Evolutionary conservation across 2,888 invertebrate species (phyloP).

Genomic region (Drosophila borborema): DNA sequence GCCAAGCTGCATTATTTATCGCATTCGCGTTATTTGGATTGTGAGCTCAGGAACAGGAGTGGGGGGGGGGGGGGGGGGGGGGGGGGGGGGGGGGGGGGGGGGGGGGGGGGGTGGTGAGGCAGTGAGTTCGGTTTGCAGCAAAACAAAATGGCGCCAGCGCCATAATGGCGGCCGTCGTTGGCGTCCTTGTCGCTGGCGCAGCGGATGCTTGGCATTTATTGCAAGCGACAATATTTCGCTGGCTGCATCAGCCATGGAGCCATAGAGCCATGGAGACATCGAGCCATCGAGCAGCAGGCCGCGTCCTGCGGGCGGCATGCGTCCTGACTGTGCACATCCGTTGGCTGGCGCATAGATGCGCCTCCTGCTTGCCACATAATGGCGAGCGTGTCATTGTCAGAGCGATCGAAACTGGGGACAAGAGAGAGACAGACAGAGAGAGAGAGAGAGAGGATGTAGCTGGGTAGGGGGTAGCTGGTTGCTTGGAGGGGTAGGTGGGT

Average conservation of each 20-base stretch:
- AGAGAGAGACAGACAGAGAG: too few relatives aligned
- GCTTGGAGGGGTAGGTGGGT: too few relatives aligned
- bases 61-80: background rate
- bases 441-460: background rate
- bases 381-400: conserved; percentile 57
- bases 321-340: conserved; percentile 47
- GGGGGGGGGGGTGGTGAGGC: background rate
- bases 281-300: conserved; percentile 21
- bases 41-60: background rate
- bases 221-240: conserved; percentile 79
- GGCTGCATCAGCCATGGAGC: conserved; percentile 39
- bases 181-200: conserved; percentile 62
- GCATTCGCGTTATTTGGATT: conserved; percentile 64
- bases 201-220: conserved; percentile 80
- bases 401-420: conserved; percentile 7
- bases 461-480: too few relatives aligned
- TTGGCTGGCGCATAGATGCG: conserved; percentile 43
- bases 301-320: conserved; percentile 18
- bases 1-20: conserved; percentile 78
- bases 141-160: conserved; percentile 74
- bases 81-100: background rate
- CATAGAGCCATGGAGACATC: conserved; percentile 13
- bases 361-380: conserved; percentile 36
- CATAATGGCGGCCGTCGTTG: conserved; percentile 68
- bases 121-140: conserved; percentile 30